A percentile compares a stretch with the other conserved stretches of the same genome.
Evolutionary conservation across 1,140 invertebrate genomes (phyloP).

Genomic region (Anagrus nilaparvatae): DNA sequence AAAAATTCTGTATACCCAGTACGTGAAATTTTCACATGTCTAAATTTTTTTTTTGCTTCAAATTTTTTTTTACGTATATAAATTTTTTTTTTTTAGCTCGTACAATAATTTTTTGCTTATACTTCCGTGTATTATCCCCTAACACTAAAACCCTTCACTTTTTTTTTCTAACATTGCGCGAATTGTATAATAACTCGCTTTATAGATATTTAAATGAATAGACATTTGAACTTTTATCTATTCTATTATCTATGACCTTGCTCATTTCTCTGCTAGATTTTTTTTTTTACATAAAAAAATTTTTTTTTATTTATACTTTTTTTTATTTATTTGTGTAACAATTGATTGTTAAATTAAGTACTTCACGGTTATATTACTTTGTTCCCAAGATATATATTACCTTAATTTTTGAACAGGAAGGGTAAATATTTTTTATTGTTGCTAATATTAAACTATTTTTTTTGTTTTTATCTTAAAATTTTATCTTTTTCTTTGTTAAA

Average conservation of each 20-base stretch:
- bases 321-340: background rate
- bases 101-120: slow-evolving; percentile 8
- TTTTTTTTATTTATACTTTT: slow-evolving; percentile 11
- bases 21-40: too few species aligned
- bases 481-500: too few species aligned
- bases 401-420: background rate
- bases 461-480: too few species aligned
- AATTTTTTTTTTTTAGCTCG: background rate
- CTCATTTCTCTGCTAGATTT: slow-evolving; percentile 15
- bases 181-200: background rate
- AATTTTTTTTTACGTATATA: background rate
- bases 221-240: slow-evolving; percentile 14
- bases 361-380: background rate
- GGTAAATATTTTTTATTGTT: slow-evolving; percentile 17
- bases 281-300: too few species aligned
- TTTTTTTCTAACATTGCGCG: background rate
- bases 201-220: background rate
- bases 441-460: too few species aligned
- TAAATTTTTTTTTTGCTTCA: too few species aligned
- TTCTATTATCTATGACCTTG: slow-evolving; percentile 13
- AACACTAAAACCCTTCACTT: background rate
- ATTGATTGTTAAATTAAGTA: background rate
- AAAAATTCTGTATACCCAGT: too few species aligned
- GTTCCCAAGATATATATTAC: slow-evolving; percentile 17
- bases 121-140: background rate